phyloP scores from a whole-genome alignment of 2,888 invertebrate genomes.

The Chouioia cunea region DNA sequence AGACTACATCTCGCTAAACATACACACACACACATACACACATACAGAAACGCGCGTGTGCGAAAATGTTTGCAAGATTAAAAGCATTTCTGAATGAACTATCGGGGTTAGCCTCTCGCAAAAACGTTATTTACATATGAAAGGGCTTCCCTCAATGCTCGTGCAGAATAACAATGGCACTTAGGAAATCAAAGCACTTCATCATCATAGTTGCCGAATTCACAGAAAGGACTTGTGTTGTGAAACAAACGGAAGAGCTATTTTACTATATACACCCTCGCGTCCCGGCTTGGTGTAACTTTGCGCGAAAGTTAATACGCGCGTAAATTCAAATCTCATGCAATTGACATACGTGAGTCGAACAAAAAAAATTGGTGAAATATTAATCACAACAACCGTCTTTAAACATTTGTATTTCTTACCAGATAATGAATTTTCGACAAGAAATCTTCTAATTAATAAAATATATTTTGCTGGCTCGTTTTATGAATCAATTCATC shows the following conservation, averaged over 20 bases:
- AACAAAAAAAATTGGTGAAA: too few species aligned
- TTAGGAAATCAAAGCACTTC: slow-evolving; percentile 28
- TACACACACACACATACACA: too few species aligned
- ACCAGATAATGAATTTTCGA: too few species aligned
- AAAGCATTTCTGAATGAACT: too few species aligned
- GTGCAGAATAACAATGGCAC: slow-evolving; percentile 7
- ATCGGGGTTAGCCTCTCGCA: too few species aligned
- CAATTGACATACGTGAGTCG: slow-evolving; percentile 3
- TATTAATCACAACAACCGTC: too few species aligned
- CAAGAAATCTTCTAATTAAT: not conserved
- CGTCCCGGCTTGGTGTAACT: slow-evolving; percentile 4
- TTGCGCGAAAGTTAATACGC: slow-evolving; percentile 24
- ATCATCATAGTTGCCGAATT: slow-evolving; percentile 12
- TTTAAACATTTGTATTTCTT: too few species aligned
- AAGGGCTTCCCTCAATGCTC: not conserved
- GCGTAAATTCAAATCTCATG: slow-evolving; percentile 23
- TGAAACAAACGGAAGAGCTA: slow-evolving; percentile 10
- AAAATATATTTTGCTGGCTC: not conserved
- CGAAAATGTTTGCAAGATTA: too few species aligned
- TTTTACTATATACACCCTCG: slow-evolving; percentile 7
- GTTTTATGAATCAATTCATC: too few species aligned
- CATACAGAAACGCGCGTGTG: too few species aligned
- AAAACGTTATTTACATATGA: too few species aligned
- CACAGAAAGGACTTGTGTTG: slow-evolving; percentile 5
- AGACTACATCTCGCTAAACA: too few species aligned